Evolutionary conservation across 1,140 invertebrate genomes (phyloP).

Genomic region (Stegodyphus mimosarum): DNA sequence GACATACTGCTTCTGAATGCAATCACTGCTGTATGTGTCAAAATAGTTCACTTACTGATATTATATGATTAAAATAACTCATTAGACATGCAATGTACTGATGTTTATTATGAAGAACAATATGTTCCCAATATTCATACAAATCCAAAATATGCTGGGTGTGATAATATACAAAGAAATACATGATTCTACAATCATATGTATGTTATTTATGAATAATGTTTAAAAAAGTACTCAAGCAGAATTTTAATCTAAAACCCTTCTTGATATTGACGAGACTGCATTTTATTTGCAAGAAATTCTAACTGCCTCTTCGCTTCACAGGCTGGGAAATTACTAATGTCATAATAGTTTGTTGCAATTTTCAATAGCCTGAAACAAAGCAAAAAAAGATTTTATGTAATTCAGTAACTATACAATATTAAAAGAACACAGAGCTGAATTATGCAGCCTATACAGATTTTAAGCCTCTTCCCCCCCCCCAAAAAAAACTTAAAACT

Average conservation of each 20-base stretch:
- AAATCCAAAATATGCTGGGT: constrained; percentile 22
- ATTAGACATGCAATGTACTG: constrained; percentile 12
- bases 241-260: constrained; percentile 74
- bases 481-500: too few relatives aligned
- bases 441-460: too few relatives aligned
- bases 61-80: too few relatives aligned
- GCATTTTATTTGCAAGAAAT: constrained; percentile 82
- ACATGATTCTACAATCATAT: background rate
- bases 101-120: constrained; percentile 27
- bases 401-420: too few relatives aligned
- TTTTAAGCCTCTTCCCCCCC: too few relatives aligned
- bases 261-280: constrained; percentile 86
- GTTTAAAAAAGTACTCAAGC: background rate
- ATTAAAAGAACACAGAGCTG: too few relatives aligned
- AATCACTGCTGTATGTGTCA: too few relatives aligned
- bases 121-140: constrained; percentile 49
- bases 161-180: constrained; percentile 19
- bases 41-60: too few relatives aligned
- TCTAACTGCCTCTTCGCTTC: constrained; percentile 95
- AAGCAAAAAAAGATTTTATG: constrained; percentile 5
- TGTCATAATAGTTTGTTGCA: constrained; percentile 98
- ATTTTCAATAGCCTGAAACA: constrained; percentile 87
- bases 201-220: background rate
- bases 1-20: too few relatives aligned
- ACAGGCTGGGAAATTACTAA: constrained; percentile 97